phyloP scores from a whole-genome alignment of 2,888 invertebrate genomes.

The Trissonchulus sp. region DNA sequence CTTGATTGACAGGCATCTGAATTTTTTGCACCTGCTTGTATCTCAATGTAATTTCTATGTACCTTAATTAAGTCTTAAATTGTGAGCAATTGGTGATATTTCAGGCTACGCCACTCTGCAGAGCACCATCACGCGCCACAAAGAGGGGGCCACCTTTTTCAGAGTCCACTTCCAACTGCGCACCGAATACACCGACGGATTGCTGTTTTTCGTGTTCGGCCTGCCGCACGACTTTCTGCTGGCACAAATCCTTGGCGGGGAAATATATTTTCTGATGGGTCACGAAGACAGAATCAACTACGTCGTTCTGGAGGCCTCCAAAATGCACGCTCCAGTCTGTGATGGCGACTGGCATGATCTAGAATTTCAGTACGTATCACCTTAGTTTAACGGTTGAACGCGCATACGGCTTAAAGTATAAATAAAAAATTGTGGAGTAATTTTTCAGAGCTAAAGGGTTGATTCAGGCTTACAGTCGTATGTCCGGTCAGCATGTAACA shows the following conservation, averaged over 20 bases:
- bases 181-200: neutral
- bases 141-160: neutral
- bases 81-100: no score
- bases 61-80: no score
- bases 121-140: neutral
- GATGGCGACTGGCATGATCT: neutral
- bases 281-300: neutral
- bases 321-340: neutral
- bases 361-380: constrained; percentile 12
- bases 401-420: no score
- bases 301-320: constrained; percentile 6
- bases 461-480: no score
- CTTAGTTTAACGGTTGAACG: no score
- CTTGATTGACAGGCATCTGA: no score
- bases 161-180: neutral
- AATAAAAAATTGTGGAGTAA: no score
- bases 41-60: no score
- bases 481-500: no score
- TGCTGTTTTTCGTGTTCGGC: constrained; percentile 2
- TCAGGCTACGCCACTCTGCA: neutral
- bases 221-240: constrained; percentile 4
- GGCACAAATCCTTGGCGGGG: constrained; percentile 3
- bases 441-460: no score
- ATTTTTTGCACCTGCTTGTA: no score
- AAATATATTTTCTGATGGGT: constrained; percentile 3